Evolutionary conservation across 37 sponge, comb jelly and placozoan species (phyloP).

Genomic region (Halisarca cf. caerulea): DNA sequence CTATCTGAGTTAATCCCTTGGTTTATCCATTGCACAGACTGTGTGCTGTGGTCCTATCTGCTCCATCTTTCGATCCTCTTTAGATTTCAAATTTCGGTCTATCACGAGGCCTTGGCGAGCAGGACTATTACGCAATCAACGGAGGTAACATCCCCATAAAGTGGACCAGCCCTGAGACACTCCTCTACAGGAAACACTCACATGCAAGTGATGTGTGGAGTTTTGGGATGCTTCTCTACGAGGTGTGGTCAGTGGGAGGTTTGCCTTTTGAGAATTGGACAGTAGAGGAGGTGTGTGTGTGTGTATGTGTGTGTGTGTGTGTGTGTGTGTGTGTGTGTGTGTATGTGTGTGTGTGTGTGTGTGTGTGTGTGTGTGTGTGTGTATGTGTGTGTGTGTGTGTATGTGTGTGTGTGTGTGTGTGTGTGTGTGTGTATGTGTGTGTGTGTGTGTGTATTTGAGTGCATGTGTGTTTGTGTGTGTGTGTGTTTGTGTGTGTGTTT

Average conservation of each 20-base stretch:
- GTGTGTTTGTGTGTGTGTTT: constrained; percentile 79
- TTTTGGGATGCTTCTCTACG: constrained; percentile 85
- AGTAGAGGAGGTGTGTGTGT: constrained; percentile 94
- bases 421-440: constrained; percentile 42
- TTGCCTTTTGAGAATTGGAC: constrained; percentile 73
- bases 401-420: constrained; percentile 49
- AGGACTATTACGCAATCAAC: too few relatives aligned
- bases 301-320: constrained; percentile 23
- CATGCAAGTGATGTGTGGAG: constrained; percentile 79
- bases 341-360: constrained; percentile 76
- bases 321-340: not conserved
- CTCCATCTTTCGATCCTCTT: too few relatives aligned
- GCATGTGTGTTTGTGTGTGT: not conserved
- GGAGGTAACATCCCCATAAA: too few relatives aligned
- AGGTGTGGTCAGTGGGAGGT: constrained; percentile 74
- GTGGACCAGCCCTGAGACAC: constrained; percentile 57
- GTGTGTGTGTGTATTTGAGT: constrained; percentile 66
- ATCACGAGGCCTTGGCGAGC: too few relatives aligned
- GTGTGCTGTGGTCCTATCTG: too few relatives aligned
- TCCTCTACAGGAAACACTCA: constrained; percentile 55
- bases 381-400: constrained; percentile 62
- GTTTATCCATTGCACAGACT: too few relatives aligned
- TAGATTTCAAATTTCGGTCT: too few relatives aligned
- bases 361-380: constrained; percentile 24
- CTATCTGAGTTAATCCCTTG: too few relatives aligned